Evolutionary conservation across 2,888 invertebrate genomes (phyloP), one percentile per base, ranked within the genome.

Genomic region (Slavum lentiscoides): DNA sequence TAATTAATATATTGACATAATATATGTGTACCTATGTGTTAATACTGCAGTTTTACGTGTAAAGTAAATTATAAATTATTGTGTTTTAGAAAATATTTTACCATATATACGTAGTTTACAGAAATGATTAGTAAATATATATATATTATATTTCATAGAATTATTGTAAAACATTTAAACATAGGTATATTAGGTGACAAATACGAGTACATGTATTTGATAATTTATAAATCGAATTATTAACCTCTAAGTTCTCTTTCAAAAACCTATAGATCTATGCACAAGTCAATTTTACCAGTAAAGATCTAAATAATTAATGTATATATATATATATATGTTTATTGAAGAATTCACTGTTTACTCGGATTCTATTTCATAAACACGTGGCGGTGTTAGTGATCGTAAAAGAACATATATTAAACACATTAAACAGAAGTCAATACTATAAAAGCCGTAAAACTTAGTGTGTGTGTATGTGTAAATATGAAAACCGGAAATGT

Each of bases 381-480:
- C 70, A 80, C 23, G 69, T 64, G 70, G 62, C 64, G 62, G 72
- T 64, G 39, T 77, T 64, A 23, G 80, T 72, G 62, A 80, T 80
- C 80, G 80, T 80, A 80, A 80, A 80, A 80, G 80, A 76, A 76
- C 55, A 74, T 66, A 74, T 73, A 70, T 15, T 55, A 55, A 55
- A 80, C 72, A 80, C 70, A 80, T 80, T 70, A 80, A 80, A 72
- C 80, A 80, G 80, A 80, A 80, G 70, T 70, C 80, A 70, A 77
- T 70, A 77, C 37, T 80, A 72, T 72, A 64, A 76, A 76, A 53
- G 39, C 70, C 80, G 43, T 70, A 77, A 69, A 77, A 53, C 76
- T 62, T 69, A 55, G 43, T 43, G 9, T 43, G 9, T 30, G 6
- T 43, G 6, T 43, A 6, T 5, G 6, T 58, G 37, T 75, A 75